These are phyloP conservation scores for Nemurella pictetii DNA, from an alignment of 2,888 invertebrate species.

Conservation along the genomic window DNA sequence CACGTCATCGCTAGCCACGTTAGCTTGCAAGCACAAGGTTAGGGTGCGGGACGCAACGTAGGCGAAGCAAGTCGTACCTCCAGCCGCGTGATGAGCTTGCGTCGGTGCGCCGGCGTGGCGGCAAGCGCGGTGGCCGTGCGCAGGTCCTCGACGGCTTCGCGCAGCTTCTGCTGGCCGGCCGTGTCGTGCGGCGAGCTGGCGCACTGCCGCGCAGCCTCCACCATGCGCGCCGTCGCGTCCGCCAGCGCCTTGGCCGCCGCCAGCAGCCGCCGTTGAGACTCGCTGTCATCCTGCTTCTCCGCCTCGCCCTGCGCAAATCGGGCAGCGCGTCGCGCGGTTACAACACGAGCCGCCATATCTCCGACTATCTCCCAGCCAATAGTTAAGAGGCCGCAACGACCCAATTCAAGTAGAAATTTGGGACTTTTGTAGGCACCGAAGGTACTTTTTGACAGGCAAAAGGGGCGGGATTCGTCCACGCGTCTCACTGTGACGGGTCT, in stretches of 20 bases:
- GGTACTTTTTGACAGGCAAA: too few species aligned
- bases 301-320: slow-evolving; percentile 68
- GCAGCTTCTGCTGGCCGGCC: slow-evolving; percentile 79
- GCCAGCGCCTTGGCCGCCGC: slow-evolving; percentile 94
- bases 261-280: slow-evolving; percentile 84
- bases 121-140: slow-evolving; percentile 87
- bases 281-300: slow-evolving; percentile 82
- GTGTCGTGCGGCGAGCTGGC: slow-evolving; percentile 83
- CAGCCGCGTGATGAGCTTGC: slow-evolving; percentile 68
- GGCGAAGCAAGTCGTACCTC: slow-evolving; percentile 51
- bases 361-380: too few species aligned
- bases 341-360: too few species aligned
- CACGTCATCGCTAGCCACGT: too few species aligned
- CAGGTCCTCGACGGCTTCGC: slow-evolving; percentile 91
- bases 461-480: too few species aligned
- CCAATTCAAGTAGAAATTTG: too few species aligned
- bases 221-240: slow-evolving; percentile 95
- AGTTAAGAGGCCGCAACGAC: too few species aligned
- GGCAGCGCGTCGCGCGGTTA: background rate
- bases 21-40: too few species aligned
- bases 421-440: too few species aligned
- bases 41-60: too few species aligned
- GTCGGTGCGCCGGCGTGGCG: slow-evolving; percentile 74
- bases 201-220: slow-evolving; percentile 93
- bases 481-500: too few species aligned